Conservation (phyloP, 2,888 invertebrate species). For the Drosophila kambysellisi region DNA sequence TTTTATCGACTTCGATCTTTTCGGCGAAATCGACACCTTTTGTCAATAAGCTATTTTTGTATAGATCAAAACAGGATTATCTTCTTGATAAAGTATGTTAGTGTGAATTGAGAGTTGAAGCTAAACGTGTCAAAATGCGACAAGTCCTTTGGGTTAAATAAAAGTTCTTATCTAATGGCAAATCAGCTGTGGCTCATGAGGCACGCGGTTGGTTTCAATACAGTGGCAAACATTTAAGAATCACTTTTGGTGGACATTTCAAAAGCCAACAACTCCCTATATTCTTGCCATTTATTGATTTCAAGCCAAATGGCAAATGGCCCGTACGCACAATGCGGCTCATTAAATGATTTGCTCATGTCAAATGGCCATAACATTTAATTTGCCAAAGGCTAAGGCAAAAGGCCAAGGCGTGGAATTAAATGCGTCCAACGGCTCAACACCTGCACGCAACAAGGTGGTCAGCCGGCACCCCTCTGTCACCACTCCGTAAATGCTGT, state of each 20-base stretch:
- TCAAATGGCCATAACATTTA: constrained; percentile 68
- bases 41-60: background rate
- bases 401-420: constrained; percentile 43
- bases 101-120: background rate
- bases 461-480: background rate
- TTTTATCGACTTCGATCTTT: background rate
- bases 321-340: constrained; percentile 39
- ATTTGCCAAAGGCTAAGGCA: constrained; percentile 50
- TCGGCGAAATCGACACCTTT: background rate
- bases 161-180: constrained; percentile 25
- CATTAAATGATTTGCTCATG: constrained; percentile 62
- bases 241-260: constrained; percentile 6
- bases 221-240: background rate
- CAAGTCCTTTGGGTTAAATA: constrained; percentile 27
- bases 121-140: background rate
- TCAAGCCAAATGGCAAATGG: constrained; percentile 29
- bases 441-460: constrained; percentile 65
- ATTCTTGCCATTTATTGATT: constrained; percentile 43
- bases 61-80: background rate
- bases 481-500: background rate
- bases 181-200: constrained; percentile 12
- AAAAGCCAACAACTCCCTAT: constrained; percentile 1
- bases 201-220: constrained; percentile 10
- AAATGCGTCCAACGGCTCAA: constrained; percentile 39
- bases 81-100: background rate